Evolutionary conservation across 2,797 vertebrate species (phyloP), one percentile per base, ranked within the genome.

Genomic region (Schizothorax lantsangensis): DNA sequence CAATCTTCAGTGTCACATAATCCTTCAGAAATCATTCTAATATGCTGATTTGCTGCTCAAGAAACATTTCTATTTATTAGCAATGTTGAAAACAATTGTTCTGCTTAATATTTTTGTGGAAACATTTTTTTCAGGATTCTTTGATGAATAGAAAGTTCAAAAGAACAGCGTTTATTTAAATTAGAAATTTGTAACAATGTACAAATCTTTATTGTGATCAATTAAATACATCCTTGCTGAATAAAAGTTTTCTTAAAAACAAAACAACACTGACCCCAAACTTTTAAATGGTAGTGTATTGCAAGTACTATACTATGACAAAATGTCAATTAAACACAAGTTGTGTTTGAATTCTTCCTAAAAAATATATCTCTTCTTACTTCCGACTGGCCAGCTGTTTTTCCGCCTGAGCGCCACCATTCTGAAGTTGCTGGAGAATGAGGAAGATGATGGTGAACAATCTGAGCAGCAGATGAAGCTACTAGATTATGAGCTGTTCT

Each of bases 341-440:
- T 59, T 59, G 57, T 3, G 4, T n/a, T 59, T 59, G 23, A 11
- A 30, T 64, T 30, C 4, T 14, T 62, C n/a, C 10, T 64, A 1
- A 64, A 26, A 64, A 30, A 6, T n/a, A 26, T 36, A 3, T 33
- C 64, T 7, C 19, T 6, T 68, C 30, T 19, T 36, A 36, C 6
- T 68, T 66, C 15, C 15, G 30, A 33, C 30, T 33, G 6, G 15
- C 14, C 81, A 99, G 98, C 94, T 99, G 6, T 97, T 97, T 94
- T 99, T 98, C 90, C 97, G 98, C 73, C 95, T 98, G 85, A 95
- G 98, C 21, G 96, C 98, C 66, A 98, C 98, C 87, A 97, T 98
- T 92, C 93, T 99, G 86, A 99, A 99, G 90, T 96, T 98, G n/a
- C 95, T 99, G 33, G 94, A 96, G 86, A 84, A 90, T 71, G 92